These are phyloP conservation scores for Pseudobourletiella spinata DNA, from an alignment of 1,140 invertebrate genomes.

Conservation along the genomic window DNA sequence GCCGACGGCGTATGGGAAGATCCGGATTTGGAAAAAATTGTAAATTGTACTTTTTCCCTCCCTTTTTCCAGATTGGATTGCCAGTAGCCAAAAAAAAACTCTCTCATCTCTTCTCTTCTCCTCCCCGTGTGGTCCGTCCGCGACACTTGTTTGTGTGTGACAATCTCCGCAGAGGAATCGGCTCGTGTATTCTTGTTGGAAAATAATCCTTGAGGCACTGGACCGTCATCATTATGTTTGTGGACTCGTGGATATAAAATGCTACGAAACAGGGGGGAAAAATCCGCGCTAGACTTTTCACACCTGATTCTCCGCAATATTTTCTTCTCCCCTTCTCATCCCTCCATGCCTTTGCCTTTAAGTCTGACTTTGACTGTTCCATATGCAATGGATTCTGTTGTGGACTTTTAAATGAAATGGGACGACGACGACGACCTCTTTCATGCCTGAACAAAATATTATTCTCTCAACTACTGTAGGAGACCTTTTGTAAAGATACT, in stretches of 20 bases:
- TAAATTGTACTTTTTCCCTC: too few species aligned
- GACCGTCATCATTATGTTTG: too few species aligned
- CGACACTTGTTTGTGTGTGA: slow-evolving; percentile 19
- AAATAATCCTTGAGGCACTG: slow-evolving; percentile 7
- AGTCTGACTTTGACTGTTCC: too few species aligned
- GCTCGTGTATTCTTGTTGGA: slow-evolving; percentile 12
- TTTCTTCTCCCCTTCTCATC: too few species aligned
- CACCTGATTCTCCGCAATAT: too few species aligned
- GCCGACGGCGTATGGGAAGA: too few species aligned
- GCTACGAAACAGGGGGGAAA: too few species aligned
- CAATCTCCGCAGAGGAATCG: slow-evolving; percentile 25
- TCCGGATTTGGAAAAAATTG: too few species aligned
- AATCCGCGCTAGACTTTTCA: too few species aligned
- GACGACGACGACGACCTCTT: slow-evolving; percentile 23
- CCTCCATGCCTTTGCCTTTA: too few species aligned
- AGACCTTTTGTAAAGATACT: slow-evolving; percentile 30
- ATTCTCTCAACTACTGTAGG: too few species aligned
- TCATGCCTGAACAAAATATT: neutral
- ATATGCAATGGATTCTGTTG: neutral
- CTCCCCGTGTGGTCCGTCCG: slow-evolving; percentile 23
- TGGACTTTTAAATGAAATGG: slow-evolving; percentile 3
- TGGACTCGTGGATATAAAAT: too few species aligned
- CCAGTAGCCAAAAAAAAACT: slow-evolving; percentile 35
- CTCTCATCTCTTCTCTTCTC: slow-evolving; percentile 29
- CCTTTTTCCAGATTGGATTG: slow-evolving; percentile 20